phyloP scores from a whole-genome alignment of 2,797 vertebrate species.

The Cossypha polioptera region DNA sequence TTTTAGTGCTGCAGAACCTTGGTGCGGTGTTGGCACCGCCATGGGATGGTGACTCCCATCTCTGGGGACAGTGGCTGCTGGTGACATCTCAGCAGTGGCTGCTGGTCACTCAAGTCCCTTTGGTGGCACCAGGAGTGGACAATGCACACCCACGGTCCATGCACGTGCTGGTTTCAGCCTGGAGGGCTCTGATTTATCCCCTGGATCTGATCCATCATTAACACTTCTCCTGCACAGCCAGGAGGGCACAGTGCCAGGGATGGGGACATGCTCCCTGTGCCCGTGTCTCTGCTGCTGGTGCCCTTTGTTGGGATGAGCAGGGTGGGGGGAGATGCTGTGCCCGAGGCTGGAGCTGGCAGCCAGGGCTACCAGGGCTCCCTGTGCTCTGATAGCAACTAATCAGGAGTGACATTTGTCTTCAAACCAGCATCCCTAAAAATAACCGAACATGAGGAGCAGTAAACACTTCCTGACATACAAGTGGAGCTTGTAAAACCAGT shows the following conservation, averaged over 20 bases:
- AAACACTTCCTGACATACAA: conserved; percentile 25
- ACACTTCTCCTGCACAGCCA: neutral
- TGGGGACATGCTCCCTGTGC: fast-evolving
- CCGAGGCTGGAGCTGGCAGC: neutral
- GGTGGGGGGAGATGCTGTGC: neutral
- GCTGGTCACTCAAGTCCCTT: fast-evolving
- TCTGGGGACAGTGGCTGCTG: neutral
- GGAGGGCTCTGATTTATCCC: neutral
- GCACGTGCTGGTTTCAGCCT: neutral
- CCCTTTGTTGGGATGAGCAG: neutral
- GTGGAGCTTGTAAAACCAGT: conserved; percentile 4
- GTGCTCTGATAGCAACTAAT: fast-evolving
- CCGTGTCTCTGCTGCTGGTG: fast-evolving
- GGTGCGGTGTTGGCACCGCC: fast-evolving
- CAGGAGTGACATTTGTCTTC: neutral
- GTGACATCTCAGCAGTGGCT: fast-evolving
- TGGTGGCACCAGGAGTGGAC: neutral
- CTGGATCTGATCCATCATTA: neutral
- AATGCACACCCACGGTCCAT: fast-evolving
- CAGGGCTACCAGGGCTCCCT: neutral
- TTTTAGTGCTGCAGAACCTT: neutral
- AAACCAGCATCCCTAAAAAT: conserved; percentile 37
- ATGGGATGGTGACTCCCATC: neutral
- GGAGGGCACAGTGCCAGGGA: neutral
- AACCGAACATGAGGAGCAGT: neutral